A percentile compares a stretch with the other conserved stretches of the same genome.
Evolutionary conservation across 2,888 invertebrate genomes (phyloP).

Genomic region (Drosophila macrospina): DNA sequence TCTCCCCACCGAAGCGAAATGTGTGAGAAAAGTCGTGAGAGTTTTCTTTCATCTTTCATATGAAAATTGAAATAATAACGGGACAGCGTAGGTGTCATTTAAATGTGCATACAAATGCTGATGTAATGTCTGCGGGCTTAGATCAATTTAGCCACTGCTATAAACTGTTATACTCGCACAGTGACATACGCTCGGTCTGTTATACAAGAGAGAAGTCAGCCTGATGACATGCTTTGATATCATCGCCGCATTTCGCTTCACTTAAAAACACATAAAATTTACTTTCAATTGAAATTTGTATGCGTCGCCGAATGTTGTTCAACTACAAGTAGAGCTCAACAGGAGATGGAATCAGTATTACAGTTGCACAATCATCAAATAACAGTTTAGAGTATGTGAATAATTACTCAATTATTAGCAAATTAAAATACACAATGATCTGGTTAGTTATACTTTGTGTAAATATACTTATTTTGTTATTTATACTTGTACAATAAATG

Average conservation of each 20-base stretch:
- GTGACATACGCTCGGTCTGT: background rate
- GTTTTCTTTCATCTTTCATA: slow-evolving; percentile 7
- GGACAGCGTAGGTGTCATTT: slow-evolving; percentile 28
- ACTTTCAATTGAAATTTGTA: slow-evolving; percentile 63
- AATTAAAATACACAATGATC: background rate
- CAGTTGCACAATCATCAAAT: background rate
- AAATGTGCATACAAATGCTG: slow-evolving; percentile 6
- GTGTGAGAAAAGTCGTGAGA: background rate
- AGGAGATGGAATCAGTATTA: slow-evolving; percentile 15
- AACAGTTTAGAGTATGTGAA: background rate
- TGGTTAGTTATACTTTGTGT: slow-evolving; percentile 46
- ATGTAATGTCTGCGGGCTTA: slow-evolving; percentile 23
- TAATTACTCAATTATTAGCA: slow-evolving; percentile 8
- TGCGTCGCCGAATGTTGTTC: slow-evolving; percentile 39
- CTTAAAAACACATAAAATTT: slow-evolving; percentile 69
- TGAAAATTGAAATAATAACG: background rate
- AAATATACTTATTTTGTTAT: slow-evolving; percentile 1
- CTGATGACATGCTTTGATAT: slow-evolving; percentile 58
- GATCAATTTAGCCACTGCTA: slow-evolving; percentile 16
- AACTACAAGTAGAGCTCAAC: slow-evolving; percentile 1
- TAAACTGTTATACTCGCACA: background rate
- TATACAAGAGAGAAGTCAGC: slow-evolving; percentile 4
- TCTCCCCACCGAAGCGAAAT: background rate
- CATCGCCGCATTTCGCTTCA: slow-evolving; percentile 38
- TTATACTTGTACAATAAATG: slow-evolving; percentile 20